Evolutionary conservation across 2,113 vertebrate genomes (phyloP).

Genomic region (Microcebus tavaratra): DNA sequence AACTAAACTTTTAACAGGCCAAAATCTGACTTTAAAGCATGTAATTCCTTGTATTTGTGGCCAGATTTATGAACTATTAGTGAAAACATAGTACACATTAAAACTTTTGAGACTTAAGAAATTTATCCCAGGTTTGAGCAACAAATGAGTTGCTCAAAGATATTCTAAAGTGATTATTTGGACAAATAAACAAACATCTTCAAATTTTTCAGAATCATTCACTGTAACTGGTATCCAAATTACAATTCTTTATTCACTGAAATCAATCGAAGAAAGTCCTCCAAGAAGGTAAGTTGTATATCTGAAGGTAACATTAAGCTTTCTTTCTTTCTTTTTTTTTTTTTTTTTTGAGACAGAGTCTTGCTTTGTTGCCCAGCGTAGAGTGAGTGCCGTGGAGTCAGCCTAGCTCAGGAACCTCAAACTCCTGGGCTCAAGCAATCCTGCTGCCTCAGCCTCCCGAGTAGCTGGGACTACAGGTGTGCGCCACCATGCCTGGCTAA

Average conservation of each 20-base stretch:
- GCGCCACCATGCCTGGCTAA: too few relatives aligned
- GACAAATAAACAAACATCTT: neutral
- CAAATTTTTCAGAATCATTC: neutral
- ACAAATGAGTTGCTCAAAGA: neutral
- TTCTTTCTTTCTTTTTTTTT: neutral
- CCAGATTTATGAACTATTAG: neutral
- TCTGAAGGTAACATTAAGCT: neutral
- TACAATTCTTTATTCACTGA: neutral
- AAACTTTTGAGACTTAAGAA: neutral
- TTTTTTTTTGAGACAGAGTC: too few relatives aligned
- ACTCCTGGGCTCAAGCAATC: too few relatives aligned
- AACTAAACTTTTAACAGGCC: neutral
- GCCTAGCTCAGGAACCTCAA: too few relatives aligned
- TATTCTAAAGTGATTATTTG: neutral
- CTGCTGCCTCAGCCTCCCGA: too few relatives aligned
- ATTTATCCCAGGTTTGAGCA: neutral
- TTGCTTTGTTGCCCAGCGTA: too few relatives aligned
- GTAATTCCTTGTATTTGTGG: neutral
- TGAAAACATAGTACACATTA: neutral
- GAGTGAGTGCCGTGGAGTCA: too few relatives aligned
- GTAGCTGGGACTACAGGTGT: too few relatives aligned
- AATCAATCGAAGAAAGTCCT: neutral
- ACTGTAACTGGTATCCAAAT: neutral
- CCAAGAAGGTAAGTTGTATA: neutral
- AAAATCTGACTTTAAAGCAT: neutral